Conservation (phyloP, 30 jellyfish, hydroid and myxozoan genomes). For the Hydra vulgaris region DNA sequence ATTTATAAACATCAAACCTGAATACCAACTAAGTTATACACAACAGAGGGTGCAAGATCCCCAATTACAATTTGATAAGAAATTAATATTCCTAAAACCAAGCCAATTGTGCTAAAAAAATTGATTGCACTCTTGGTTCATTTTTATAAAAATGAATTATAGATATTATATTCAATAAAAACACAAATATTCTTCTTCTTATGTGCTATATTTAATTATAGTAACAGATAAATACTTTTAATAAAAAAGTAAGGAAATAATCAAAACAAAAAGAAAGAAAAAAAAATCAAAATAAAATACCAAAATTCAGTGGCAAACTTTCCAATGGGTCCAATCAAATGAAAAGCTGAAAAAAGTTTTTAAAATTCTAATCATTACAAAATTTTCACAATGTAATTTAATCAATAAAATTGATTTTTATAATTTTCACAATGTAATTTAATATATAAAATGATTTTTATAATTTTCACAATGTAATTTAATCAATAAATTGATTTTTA, state of each 20-base stretch:
- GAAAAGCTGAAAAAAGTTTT: constrained; percentile 60
- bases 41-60: constrained; percentile 85
- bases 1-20: neutral
- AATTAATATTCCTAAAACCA: constrained; percentile 80
- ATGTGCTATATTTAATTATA: too few species aligned
- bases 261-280: neutral
- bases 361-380: too few species aligned
- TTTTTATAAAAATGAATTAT: too few species aligned
- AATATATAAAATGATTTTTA: too few species aligned
- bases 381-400: too few species aligned
- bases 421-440: too few species aligned
- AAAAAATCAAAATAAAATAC: constrained; percentile 21
- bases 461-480: too few species aligned
- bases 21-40: constrained; percentile 32
- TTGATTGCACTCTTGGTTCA: neutral
- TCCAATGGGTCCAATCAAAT: constrained; percentile 74
- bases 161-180: too few species aligned
- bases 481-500: too few species aligned
- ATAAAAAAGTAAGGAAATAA: neutral
- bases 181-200: neutral
- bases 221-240: neutral
- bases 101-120: constrained; percentile 54
- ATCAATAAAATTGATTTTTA: too few species aligned
- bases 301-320: constrained; percentile 72
- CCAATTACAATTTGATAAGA: constrained; percentile 98